Conservation (phyloP, 2,113 vertebrate species). For the Myrmecobius fasciatus region DNA sequence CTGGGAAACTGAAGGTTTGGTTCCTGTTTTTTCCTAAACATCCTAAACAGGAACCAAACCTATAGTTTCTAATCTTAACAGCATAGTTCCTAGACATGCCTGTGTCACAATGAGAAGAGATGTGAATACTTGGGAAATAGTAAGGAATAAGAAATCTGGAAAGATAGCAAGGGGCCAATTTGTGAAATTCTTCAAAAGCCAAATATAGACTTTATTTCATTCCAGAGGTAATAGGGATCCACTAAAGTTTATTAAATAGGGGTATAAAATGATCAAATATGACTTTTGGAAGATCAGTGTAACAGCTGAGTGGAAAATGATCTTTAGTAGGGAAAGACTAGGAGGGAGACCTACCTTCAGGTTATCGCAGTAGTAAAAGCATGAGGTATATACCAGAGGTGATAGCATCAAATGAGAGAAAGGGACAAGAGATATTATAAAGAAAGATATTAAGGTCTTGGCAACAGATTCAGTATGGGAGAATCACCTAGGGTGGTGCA, state of each 20-base stretch:
- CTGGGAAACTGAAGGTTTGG: slow-evolving; percentile 10
- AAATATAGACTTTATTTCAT: background rate
- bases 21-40: slow-evolving; percentile 52
- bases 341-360: background rate
- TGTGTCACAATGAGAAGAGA: background rate
- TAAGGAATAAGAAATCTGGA: background rate
- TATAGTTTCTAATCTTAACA: slow-evolving; percentile 53
- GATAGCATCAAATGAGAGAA: background rate
- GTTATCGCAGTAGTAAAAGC: background rate
- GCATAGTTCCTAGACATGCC: slow-evolving; percentile 49
- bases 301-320: background rate
- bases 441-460: background rate
- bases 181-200: background rate
- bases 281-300: background rate
- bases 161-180: background rate
- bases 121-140: background rate
- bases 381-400: background rate
- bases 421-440: background rate
- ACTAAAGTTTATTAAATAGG: background rate
- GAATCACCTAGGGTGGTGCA: too few relatives aligned
- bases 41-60: too few relatives aligned
- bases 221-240: background rate
- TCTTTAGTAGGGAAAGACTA: background rate
- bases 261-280: background rate
- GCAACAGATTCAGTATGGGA: background rate